Evolutionary conservation across 2,888 invertebrate species (phyloP).

Genomic region (Noctuana brunneofusca): DNA sequence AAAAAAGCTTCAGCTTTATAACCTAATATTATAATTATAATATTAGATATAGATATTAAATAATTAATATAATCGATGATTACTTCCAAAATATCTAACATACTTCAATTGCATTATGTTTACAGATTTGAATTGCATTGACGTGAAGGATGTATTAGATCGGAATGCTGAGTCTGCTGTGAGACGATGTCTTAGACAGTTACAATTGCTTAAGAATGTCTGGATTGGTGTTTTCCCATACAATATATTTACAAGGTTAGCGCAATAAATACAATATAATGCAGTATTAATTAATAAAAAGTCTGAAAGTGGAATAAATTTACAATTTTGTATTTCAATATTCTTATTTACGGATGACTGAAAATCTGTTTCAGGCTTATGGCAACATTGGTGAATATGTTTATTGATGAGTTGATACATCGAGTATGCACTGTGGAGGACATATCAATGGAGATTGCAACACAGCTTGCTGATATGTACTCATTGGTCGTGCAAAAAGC

Average conservation of each 20-base stretch:
- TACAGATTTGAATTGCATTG: conserved; percentile 76
- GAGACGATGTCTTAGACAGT: conserved; percentile 91
- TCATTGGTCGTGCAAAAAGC: conserved; percentile 87
- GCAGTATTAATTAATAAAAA: too few relatives aligned
- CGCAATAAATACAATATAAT: too few relatives aligned
- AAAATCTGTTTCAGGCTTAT: conserved; percentile 55
- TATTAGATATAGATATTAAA: too few relatives aligned
- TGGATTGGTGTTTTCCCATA: conserved; percentile 93
- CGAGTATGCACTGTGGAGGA: conserved; percentile 90
- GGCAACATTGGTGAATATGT: conserved; percentile 86
- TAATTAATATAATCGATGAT: too few relatives aligned
- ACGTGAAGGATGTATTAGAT: conserved; percentile 82
- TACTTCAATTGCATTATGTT: background rate
- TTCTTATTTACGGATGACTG: too few relatives aligned
- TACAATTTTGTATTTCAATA: too few relatives aligned
- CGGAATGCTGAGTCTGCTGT: conserved; percentile 87
- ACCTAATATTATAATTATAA: too few relatives aligned
- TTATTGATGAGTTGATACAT: conserved; percentile 86
- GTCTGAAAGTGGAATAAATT: too few relatives aligned
- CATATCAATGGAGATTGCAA: conserved; percentile 92
- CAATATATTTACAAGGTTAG: conserved; percentile 88
- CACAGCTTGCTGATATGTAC: conserved; percentile 90
- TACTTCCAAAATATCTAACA: too few relatives aligned
- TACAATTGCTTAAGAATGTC: conserved; percentile 92
- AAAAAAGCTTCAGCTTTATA: too few relatives aligned